phyloP scores from a whole-genome alignment of 2,797 vertebrate species.

The Lycodopsis pacificus region DNA sequence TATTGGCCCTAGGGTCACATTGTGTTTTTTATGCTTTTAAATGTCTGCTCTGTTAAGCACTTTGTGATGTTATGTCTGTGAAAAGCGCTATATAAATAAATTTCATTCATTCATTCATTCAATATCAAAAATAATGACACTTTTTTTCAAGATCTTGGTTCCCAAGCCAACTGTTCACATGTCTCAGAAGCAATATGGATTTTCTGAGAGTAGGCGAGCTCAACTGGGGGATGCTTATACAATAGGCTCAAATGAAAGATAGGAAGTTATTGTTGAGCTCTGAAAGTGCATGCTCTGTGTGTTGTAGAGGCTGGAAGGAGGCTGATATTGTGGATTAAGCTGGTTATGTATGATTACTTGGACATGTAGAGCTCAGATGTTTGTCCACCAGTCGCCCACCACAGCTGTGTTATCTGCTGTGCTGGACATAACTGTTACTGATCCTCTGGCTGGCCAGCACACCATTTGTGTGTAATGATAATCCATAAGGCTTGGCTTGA shows the following conservation, averaged over 20 bases:
- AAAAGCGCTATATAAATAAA: too few species aligned
- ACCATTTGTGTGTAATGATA: slow-evolving; percentile 72
- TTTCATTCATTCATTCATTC: too few species aligned
- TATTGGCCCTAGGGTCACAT: too few species aligned
- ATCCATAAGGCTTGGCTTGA: slow-evolving; percentile 72
- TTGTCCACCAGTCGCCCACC: slow-evolving; percentile 15
- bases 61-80: too few species aligned
- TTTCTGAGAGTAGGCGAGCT: slow-evolving; percentile 6
- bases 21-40: too few species aligned
- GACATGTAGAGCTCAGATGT: slow-evolving; percentile 30
- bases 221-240: slow-evolving; percentile 1
- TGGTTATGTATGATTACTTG: slow-evolving; percentile 32
- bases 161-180: not conserved
- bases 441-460: slow-evolving; percentile 34
- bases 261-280: slow-evolving; percentile 5
- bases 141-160: not conserved
- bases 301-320: slow-evolving; percentile 1
- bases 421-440: slow-evolving; percentile 47
- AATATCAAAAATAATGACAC: too few species aligned
- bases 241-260: slow-evolving; percentile 8
- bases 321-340: slow-evolving; percentile 24
- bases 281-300: not conserved
- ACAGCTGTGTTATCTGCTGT: slow-evolving; percentile 34
- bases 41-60: too few species aligned
- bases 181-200: slow-evolving; percentile 5